Base-by-base conservation (phyloP, 2,888 invertebrate species). In the Eledona agricola region DNA sequence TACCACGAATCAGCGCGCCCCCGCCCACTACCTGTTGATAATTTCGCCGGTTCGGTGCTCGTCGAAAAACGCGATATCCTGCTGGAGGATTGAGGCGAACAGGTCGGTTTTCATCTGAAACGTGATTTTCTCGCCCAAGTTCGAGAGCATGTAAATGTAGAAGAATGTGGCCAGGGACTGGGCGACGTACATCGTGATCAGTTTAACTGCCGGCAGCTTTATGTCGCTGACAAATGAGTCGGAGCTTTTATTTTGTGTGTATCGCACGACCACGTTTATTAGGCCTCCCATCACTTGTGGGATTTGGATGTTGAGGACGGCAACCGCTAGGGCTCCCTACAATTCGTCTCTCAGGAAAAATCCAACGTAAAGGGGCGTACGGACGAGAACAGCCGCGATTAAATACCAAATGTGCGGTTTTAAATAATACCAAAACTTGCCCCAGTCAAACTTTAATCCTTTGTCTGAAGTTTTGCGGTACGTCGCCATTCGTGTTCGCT, bases 31-130 rank as follows among this genome's bases (percentile, higher is more conserved):
- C 85, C 94, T 87, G 74, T 93, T 94, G 4, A 96, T 85, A 28
- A 97, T 82, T 76, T 96, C 96, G 0, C 96, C 96, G 0, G 94
- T 94, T 66, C 93, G 85, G 72, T 93, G 89, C 62, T 82, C 80
- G 74, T 97, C 96, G 75, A 94, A 97, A 76, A 97, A 97, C 4
- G 85, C 81, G 70, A 96, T 86, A 65, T 97, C 93, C 74, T 96
- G 95, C 57, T 83, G 81, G 4, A 96, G 78, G 42, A 96, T 87
- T 2, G 92, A 88, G 43, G 83, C 78, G 78, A 96, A 96, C 12
- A 96, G 79, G 62, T 90, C 87, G 55, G 84, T 85, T 52, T 92
- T 87, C 79, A 98, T 83, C 51, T 87, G 83, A 4, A 84, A 82
- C 0, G 96, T 94, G 52, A 96, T 85, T 65, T 85, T 83, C 77